Percentiles rank a stretch among this genome's conserved stretches.
Conservation (phyloP, 2,797 vertebrate species). For the Sorex maritimensis region DNA sequence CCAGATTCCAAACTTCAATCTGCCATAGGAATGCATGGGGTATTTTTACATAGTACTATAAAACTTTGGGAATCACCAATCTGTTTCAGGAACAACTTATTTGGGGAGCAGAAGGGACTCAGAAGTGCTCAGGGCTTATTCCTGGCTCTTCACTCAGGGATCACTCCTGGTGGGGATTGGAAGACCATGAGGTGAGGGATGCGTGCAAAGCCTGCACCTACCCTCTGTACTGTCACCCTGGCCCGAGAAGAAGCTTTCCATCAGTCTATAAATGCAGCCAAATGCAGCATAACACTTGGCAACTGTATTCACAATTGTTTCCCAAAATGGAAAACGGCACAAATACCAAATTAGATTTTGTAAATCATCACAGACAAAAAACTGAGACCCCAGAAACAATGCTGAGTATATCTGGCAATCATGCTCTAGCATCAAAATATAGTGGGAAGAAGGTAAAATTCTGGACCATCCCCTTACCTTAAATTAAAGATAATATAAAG, state of each 20-base stretch:
- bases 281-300: neutral
- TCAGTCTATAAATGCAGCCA: neutral
- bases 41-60: neutral
- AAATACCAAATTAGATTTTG: neutral
- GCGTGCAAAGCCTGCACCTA: too few relatives aligned
- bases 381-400: neutral
- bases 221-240: too few relatives aligned
- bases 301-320: neutral
- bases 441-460: neutral
- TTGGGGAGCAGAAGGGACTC: neutral
- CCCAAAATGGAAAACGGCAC: neutral
- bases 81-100: too few relatives aligned
- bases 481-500: constrained; percentile 35
- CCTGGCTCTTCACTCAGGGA: neutral
- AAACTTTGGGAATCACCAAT: neutral
- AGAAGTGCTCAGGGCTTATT: neutral
- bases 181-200: too few relatives aligned
- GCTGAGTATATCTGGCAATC: neutral
- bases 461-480: neutral
- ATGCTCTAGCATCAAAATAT: neutral
- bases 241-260: neutral
- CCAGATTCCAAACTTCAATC: neutral
- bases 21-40: neutral
- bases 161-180: neutral
- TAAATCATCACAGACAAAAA: neutral